Base-by-base conservation (phyloP, 2,113 vertebrate species). In the Dromaius novaehollandiae region DNA sequence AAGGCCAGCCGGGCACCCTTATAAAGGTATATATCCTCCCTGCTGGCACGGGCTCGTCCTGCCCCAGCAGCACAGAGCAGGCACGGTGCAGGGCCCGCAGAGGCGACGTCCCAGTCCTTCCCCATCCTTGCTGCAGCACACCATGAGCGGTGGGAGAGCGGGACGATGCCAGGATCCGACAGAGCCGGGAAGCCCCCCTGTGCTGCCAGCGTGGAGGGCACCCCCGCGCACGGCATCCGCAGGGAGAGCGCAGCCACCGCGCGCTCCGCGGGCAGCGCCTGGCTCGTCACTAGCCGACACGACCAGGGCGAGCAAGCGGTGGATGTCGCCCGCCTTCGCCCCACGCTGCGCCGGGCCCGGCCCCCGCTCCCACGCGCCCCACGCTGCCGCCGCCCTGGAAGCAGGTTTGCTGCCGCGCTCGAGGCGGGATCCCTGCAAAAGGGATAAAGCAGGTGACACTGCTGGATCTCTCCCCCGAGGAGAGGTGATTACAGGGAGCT, bases 21-120 rank as follows among this genome's bases (percentile, higher is more conserved):
- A 51, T 7, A 40, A 44, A 0, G 4, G 2, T 6, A 26, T 6
- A 26, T 3, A 6, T 53, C 13, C 25, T 11, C 44, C 50, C 34
- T 30, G 28, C 88, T 17, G 22, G 56, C n/a, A 0, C 0, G 0
- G 0, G 1, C 24, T 24, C 9, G 13, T 34, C 68, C 70, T 28
- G 56, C 9, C 51, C 42, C 48, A n/a, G 56, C 44, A 55, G 50
- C 22, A 46, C 0, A 0, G n/a, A 76, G 50, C 2, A 30, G 76
- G 40, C 34, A 56, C 38, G 38, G 7, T 38, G 38, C 38, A 8
- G 38, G 38, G 38, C 38, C 46, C 1, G 0, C 36, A 40, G 76
- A 58, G 71, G 34, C 36, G 60, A 48, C 21, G 2, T 21, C 48
- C 74, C 65, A 38, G 38, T 38, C 81, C 46, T 87, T 55, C 40